Conservation (phyloP, 2,797 vertebrate species). For the Leucoraja ocellata region DNA sequence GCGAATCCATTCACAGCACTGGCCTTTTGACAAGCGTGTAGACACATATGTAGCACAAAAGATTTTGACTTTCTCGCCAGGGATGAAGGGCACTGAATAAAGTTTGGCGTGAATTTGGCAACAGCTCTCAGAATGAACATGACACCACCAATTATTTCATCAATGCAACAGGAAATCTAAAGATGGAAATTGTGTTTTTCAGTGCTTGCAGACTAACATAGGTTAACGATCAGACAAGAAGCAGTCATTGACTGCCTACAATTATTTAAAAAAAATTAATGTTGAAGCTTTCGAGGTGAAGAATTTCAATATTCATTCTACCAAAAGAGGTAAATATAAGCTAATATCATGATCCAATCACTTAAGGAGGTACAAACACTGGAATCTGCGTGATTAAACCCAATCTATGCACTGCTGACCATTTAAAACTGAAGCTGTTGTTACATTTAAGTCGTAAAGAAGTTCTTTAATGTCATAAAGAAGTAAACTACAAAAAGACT, state of each 20-base stretch:
- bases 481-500: not conserved
- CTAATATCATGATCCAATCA: not conserved
- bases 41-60: not conserved
- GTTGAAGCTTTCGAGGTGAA: not conserved
- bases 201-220: not conserved
- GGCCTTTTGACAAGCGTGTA: not conserved
- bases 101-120: not conserved
- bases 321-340: not conserved
- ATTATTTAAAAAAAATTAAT: not conserved
- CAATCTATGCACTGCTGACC: not conserved
- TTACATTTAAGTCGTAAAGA: not conserved
- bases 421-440: not conserved
- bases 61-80: not conserved
- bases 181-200: not conserved
- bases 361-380: not conserved
- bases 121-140: not conserved
- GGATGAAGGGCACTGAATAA: not conserved
- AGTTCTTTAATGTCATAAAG: not conserved
- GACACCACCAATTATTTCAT: not conserved
- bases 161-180: not conserved
- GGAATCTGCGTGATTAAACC: not conserved
- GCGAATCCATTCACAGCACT: not conserved
- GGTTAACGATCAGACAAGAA: not conserved
- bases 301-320: not conserved
- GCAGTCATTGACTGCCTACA: not conserved